Conservation (phyloP, 30 jellyfish, hydroid and myxozoan genomes). For the Haliclystus octoradiatus region DNA sequence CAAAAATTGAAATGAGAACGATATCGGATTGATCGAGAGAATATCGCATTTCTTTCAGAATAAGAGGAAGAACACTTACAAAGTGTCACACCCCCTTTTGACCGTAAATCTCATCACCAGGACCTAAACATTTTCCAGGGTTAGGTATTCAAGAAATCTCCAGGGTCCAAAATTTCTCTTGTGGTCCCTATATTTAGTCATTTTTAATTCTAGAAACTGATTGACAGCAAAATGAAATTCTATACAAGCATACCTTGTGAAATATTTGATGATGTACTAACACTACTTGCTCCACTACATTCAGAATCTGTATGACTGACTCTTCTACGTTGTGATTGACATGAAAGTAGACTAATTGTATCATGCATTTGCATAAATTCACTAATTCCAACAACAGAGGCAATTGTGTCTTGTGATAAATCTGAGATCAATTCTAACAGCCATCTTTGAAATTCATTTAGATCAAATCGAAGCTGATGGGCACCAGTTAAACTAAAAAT, state of each 20-base stretch:
- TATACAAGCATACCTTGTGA: conserved; percentile 40
- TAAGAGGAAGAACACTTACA: no score
- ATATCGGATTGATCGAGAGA: no score
- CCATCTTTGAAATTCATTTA: conserved; percentile 22
- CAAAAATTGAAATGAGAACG: no score
- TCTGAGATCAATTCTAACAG: conserved; percentile 11
- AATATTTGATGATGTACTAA: conserved; percentile 15
- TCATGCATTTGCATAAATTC: conserved; percentile 18
- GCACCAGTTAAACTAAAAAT: conserved; percentile 30
- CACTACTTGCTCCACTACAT: conserved; percentile 9
- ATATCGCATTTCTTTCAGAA: no score
- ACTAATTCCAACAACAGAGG: conserved; percentile 3
- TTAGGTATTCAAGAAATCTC: no score
- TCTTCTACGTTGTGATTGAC: conserved; percentile 40
- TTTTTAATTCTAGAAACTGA: no score
- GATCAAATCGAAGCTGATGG: conserved; percentile 29
- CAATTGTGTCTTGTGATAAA: conserved; percentile 12
- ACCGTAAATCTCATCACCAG: no score
- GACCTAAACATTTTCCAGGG: no score
- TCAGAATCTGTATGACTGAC: conserved; percentile 21
- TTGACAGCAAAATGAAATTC: no score
- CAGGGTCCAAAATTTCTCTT: no score
- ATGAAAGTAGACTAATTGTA: conserved; percentile 27
- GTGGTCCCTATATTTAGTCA: no score
- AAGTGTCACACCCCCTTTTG: no score